Percentiles rank a stretch among this genome's conserved stretches.
Conservation (phyloP, 2,113 vertebrate species). For the Chionis minor region DNA sequence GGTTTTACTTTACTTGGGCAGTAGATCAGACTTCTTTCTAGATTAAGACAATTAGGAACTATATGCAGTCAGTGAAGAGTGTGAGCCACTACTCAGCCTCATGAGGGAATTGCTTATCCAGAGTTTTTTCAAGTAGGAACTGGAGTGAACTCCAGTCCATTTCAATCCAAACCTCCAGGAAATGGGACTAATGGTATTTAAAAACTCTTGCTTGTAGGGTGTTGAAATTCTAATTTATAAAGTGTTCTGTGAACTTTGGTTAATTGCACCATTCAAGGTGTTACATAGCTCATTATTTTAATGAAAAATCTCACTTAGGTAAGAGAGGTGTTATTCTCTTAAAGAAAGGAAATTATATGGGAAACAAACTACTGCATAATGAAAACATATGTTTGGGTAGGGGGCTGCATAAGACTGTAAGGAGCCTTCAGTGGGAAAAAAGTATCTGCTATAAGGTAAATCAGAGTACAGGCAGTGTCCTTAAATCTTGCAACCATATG, state of each 20-base stretch:
- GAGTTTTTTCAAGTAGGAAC: neutral
- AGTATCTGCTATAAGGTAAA: neutral
- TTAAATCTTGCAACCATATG: neutral
- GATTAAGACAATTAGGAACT: neutral
- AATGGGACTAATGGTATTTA: neutral
- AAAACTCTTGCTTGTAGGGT: neutral
- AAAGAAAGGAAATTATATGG: neutral
- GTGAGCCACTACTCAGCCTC: neutral
- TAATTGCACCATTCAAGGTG: constrained; percentile 8
- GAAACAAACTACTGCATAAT: neutral
- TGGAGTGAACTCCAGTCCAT: rapidly evolving
- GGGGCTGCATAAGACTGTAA: neutral
- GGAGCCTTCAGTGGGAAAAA: neutral
- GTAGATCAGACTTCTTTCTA: neutral
- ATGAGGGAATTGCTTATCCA: neutral
- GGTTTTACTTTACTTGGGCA: neutral
- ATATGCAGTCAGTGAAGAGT: neutral
- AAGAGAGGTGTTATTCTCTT: neutral
- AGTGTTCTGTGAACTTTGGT: neutral
- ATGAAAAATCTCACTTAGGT: neutral
- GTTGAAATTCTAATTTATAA: constrained; percentile 6
- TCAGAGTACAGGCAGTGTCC: neutral
- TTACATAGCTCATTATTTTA: constrained; percentile 28
- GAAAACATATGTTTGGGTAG: neutral
- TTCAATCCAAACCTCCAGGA: neutral